Conservation (phyloP, 23 tunicate genomes). For the Trididemnum miniatum region DNA sequence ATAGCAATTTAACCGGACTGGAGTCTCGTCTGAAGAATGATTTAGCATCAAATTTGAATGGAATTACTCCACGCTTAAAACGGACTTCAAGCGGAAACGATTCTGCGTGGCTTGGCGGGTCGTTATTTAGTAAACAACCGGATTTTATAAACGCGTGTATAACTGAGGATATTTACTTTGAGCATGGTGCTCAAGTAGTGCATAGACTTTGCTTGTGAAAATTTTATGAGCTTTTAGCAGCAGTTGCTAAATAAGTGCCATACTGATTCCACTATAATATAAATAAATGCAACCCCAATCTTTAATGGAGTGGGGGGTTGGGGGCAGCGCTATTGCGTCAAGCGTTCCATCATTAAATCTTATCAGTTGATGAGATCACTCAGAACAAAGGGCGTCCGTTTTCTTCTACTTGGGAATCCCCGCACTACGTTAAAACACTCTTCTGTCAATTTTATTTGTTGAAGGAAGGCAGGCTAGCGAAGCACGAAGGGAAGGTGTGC, state of each 20-base stretch:
- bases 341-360: background rate
- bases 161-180: constrained; percentile 77
- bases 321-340: background rate
- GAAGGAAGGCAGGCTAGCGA: no score
- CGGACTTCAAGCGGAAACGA: constrained; percentile 8
- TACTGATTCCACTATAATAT: no score
- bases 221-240: no score
- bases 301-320: no score
- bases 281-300: no score
- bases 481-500: no score
- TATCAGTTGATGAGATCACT: background rate
- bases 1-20: constrained; percentile 38
- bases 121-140: constrained; percentile 48
- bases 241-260: no score
- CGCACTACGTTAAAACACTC: no score
- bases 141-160: constrained; percentile 40
- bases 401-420: no score
- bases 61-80: background rate
- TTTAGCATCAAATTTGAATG: constrained; percentile 2
- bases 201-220: constrained; percentile 52
- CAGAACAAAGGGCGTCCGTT: no score
- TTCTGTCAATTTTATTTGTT: no score
- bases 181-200: constrained; percentile 50
- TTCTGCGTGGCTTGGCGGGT: constrained; percentile 84
- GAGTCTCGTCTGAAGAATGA: constrained; percentile 37